Evolutionary conservation across 2,888 invertebrate species (phyloP).

Genomic region (Timema cristinae): DNA sequence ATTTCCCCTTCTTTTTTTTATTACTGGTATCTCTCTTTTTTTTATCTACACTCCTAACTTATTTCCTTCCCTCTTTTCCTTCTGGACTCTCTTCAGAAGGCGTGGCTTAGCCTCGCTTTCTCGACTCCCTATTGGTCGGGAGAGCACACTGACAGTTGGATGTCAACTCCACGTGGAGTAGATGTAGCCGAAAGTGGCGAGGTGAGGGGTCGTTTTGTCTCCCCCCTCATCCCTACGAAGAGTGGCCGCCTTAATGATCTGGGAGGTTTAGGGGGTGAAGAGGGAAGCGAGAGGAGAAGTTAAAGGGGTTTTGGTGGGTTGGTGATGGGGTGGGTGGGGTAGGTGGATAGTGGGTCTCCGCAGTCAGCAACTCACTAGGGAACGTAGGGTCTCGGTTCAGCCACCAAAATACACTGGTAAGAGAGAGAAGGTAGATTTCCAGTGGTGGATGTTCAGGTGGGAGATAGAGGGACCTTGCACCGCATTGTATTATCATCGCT

Average conservation of each 20-base stretch:
- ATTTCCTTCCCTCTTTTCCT: background rate
- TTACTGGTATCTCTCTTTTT: background rate
- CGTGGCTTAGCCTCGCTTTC: too few relatives aligned
- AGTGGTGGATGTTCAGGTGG: background rate
- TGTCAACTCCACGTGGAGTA: too few relatives aligned
- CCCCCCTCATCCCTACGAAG: too few relatives aligned
- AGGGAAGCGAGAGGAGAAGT: background rate
- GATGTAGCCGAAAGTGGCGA: too few relatives aligned
- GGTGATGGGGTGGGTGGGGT: too few relatives aligned
- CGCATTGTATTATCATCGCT: constrained; percentile 10
- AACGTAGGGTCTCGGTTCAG: too few relatives aligned
- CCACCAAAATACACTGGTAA: background rate
- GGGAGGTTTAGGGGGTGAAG: background rate
- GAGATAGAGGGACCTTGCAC: background rate
- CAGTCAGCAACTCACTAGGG: too few relatives aligned
- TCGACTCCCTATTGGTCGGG: too few relatives aligned
- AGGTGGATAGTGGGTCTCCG: too few relatives aligned
- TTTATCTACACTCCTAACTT: background rate
- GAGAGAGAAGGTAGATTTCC: constrained; percentile 2
- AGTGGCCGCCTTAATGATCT: constrained; percentile 1
- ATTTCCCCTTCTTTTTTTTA: constrained; percentile 8
- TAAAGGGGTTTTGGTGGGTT: background rate
- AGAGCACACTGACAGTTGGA: too few relatives aligned
- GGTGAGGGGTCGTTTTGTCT: too few relatives aligned
- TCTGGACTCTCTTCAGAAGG: background rate